Evolutionary conservation across 2,888 invertebrate genomes (phyloP), one percentile per base, ranked within the genome.

Genomic region (Latrodectus hesperus): DNA sequence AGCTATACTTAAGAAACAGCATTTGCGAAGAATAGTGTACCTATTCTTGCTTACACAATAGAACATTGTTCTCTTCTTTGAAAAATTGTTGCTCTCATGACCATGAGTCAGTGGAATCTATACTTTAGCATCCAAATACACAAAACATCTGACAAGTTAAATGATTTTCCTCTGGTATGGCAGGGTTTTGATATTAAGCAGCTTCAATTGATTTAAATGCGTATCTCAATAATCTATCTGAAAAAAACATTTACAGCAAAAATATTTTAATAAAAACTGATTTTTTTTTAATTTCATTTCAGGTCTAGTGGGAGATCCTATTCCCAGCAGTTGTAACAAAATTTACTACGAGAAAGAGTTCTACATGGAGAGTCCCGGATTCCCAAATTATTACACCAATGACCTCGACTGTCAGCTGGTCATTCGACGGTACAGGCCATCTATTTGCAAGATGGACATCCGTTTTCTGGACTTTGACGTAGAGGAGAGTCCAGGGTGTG

Each of bases 391-490:
- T 53, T 89, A 90, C 53, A 64, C 86, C 26, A 90, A 90, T 68
- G 86, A 79, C 53, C 72, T 89, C 67, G 89, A 90, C 72, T 90
- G 90, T 17, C 90, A 89, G n/a, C 85, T 89, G 84, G 83, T 88
- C 64, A 88, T 90, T 52, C 78, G 88, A 26, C 81, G 89, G 26
- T 89, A 89, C 74, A 84, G 88, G 53, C 79, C 89, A 2, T 76
- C 85, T 22, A 89, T 90, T 14, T 90, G 90, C 77, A 84, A 89
- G 52, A 82, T 90, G 75, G 89, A 90, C 73, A 80, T 90, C 9
- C 88, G 89, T 5, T 90, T 90, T 71, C 77, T 89, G 49, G 88
- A 89, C 51, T 90, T 90, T 55, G 89, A 89, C 55, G 78, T 90
- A 10, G 89, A 89, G 55, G 88, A 88, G 49, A 89, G 88, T 67